Evolutionary conservation across 2,113 vertebrate species (phyloP).

Genomic region (Brachyhypopomus occidentalis): DNA sequence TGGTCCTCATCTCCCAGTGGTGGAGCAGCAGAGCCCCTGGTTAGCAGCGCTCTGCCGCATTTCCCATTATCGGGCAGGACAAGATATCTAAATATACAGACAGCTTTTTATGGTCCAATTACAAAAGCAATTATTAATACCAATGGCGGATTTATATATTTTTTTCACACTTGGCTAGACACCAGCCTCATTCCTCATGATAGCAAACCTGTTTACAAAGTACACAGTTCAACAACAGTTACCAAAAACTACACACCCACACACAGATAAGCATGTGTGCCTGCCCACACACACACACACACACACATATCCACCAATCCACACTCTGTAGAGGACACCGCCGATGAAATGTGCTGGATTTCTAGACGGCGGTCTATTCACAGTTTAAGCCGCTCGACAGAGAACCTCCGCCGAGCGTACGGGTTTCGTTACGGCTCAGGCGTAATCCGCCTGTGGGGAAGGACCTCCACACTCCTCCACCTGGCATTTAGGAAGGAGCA

Average conservation of each 20-base stretch:
- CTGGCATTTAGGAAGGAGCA: background rate
- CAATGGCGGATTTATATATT: too few species aligned
- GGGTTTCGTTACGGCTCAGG: background rate
- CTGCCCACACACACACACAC: background rate
- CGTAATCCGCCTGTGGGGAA: background rate
- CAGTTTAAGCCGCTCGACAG: background rate
- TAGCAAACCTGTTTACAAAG: background rate
- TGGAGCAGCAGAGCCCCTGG: too few species aligned
- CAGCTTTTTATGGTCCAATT: too few species aligned
- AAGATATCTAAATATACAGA: too few species aligned
- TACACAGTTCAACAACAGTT: background rate
- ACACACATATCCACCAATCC: background rate
- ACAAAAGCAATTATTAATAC: too few species aligned
- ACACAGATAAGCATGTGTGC: background rate
- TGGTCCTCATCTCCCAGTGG: too few species aligned
- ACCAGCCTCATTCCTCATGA: background rate
- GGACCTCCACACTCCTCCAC: background rate
- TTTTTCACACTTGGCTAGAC: background rate
- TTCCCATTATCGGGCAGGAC: too few species aligned
- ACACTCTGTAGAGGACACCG: background rate
- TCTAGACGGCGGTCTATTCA: background rate
- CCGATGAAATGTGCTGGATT: background rate
- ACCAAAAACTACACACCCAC: background rate
- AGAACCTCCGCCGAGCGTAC: background rate
- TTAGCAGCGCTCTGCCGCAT: too few species aligned